Evolutionary conservation across 1,140 invertebrate species (phyloP).

Genomic region (Aricia agestis): DNA sequence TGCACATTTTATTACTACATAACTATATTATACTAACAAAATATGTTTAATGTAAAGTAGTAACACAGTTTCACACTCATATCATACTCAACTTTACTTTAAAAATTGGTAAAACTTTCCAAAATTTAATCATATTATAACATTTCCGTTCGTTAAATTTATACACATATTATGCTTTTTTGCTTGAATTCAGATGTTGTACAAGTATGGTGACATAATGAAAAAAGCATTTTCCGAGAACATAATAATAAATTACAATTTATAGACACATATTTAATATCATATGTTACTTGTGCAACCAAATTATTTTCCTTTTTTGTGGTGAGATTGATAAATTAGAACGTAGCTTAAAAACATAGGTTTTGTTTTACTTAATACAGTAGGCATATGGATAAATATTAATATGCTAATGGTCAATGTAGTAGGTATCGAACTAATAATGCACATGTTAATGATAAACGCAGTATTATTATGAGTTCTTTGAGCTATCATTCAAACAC

Average conservation of each 20-base stretch:
- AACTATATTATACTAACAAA: background rate
- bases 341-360: no score
- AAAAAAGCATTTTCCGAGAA: background rate
- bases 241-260: no score
- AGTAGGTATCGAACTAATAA: no score
- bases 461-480: no score
- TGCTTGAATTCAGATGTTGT: constrained; percentile 2
- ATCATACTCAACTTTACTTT: constrained; percentile 1
- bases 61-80: constrained; percentile 2
- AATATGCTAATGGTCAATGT: no score
- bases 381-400: no score
- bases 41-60: constrained; percentile 16
- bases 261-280: background rate
- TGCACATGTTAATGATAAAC: no score
- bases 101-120: background rate
- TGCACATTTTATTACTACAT: background rate
- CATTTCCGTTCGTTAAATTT: no score
- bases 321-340: background rate
- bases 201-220: constrained; percentile 13
- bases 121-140: background rate
- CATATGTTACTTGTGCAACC: constrained; percentile 4
- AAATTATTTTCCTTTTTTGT: constrained; percentile 4
- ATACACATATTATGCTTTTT: constrained; percentile 3
- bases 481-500: no score
- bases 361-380: no score